Percentiles rank a stretch among this genome's conserved stretches.
phyloP scores from a whole-genome alignment of 2,888 invertebrate genomes.

The Drosophila meridiana region DNA sequence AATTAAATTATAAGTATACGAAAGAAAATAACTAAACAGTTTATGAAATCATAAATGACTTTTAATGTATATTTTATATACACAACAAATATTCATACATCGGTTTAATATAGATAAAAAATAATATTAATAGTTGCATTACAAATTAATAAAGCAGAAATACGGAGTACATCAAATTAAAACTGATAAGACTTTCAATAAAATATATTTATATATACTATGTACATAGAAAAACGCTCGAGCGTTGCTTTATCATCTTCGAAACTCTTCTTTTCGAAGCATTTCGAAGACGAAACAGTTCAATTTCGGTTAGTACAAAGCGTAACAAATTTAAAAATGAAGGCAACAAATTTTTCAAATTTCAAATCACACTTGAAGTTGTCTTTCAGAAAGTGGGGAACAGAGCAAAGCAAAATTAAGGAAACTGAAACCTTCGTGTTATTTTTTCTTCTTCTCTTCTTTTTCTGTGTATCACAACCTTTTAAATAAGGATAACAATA shows the following conservation, averaged over 20 bases:
- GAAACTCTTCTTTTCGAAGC: background rate
- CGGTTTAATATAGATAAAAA: slow-evolving; percentile 60
- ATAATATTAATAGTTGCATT: slow-evolving; percentile 61
- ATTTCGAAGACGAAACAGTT: background rate
- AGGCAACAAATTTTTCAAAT: slow-evolving; percentile 29
- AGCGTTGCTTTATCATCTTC: slow-evolving; percentile 17
- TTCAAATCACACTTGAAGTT: slow-evolving; percentile 52
- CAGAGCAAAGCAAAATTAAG: slow-evolving; percentile 61
- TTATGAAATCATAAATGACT: slow-evolving; percentile 68
- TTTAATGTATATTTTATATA: slow-evolving; percentile 80
- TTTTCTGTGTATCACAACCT: slow-evolving; percentile 71
- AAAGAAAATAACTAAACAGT: slow-evolving; percentile 7
- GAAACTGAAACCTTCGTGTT: slow-evolving; percentile 65
- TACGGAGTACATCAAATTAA: slow-evolving; percentile 52
- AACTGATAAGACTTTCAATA: slow-evolving; percentile 39
- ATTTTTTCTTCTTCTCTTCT: slow-evolving; percentile 31
- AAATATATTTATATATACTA: slow-evolving; percentile 39
- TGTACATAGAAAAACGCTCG: slow-evolving; percentile 34
- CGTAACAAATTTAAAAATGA: slow-evolving; percentile 33
- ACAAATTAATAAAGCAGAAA: slow-evolving; percentile 78
- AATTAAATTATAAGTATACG: slow-evolving; percentile 13
- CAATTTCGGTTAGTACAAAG: slow-evolving; percentile 33
- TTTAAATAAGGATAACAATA: slow-evolving; percentile 73
- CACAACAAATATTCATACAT: slow-evolving; percentile 73
- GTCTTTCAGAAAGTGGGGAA: slow-evolving; percentile 44